These are phyloP conservation scores for Tapirus terrestris DNA, from an alignment of 2,113 vertebrate genomes.

Conservation along the genomic window DNA sequence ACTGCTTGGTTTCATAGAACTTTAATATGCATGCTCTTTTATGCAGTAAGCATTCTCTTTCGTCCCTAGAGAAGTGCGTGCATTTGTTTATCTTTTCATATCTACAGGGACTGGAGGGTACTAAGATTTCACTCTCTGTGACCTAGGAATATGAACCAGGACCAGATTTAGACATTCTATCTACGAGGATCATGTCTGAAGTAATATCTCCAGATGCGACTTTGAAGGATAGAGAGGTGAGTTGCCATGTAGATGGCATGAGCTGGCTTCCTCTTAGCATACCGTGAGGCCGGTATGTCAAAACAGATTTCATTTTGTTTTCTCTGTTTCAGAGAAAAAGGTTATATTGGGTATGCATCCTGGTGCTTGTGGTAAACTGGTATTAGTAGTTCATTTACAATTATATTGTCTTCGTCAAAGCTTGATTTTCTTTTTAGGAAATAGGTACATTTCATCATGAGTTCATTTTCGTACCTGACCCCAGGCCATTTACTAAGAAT, in stretches of 20 bases:
- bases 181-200: not conserved
- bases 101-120: not conserved
- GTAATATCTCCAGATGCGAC: not conserved
- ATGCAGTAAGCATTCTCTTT: not conserved
- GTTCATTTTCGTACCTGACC: not conserved
- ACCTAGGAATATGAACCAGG: not conserved
- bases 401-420: not conserved
- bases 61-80: not conserved
- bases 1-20: not conserved
- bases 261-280: not conserved
- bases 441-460: not conserved
- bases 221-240: not conserved
- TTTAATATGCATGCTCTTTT: not conserved
- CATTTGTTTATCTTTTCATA: not conserved
- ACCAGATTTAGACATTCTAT: not conserved
- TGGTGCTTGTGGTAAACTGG: not conserved
- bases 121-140: not conserved
- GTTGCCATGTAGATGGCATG: not conserved
- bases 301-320: constrained; percentile 10
- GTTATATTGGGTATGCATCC: not conserved
- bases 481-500: not conserved
- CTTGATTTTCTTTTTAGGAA: not conserved
- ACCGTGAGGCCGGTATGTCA: not conserved
- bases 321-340: not conserved
- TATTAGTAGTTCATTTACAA: not conserved